These are phyloP conservation scores for Disparrhopalites patrizii DNA, from an alignment of 2,888 invertebrate genomes.

Conservation along the genomic window DNA sequence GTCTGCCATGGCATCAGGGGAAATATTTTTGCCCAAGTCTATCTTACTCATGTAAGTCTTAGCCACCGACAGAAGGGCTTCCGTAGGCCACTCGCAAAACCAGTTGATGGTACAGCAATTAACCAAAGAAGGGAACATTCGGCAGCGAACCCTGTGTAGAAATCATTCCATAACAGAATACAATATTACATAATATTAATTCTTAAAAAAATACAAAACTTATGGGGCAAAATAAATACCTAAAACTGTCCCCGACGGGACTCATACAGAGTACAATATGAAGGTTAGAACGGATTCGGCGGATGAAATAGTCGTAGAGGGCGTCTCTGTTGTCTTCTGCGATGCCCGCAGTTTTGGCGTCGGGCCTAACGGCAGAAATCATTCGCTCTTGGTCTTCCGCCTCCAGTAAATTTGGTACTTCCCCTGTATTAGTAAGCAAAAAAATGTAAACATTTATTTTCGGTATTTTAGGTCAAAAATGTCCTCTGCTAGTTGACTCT, in stretches of 20 bases:
- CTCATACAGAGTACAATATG: constrained; percentile 88
- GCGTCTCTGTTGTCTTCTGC: constrained; percentile 64
- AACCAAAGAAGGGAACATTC: constrained; percentile 88
- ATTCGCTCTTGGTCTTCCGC: constrained; percentile 80
- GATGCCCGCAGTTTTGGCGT: constrained; percentile 65
- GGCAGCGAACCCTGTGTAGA: constrained; percentile 66
- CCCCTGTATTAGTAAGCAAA: constrained; percentile 57
- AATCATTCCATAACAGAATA: no score
- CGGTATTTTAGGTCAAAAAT: background rate
- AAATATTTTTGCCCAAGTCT: constrained; percentile 55
- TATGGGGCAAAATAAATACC: constrained; percentile 53
- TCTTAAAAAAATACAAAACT: background rate
- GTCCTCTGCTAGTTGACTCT: background rate
- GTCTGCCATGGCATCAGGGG: constrained; percentile 58
- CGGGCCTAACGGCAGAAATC: constrained; percentile 68
- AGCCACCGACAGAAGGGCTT: constrained; percentile 80
- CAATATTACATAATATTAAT: no score
- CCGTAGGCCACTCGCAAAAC: constrained; percentile 88
- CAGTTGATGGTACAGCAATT: constrained; percentile 94
- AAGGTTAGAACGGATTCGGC: constrained; percentile 73
- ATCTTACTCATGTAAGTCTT: constrained; percentile 64
- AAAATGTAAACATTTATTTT: background rate
- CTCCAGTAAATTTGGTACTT: constrained; percentile 86
- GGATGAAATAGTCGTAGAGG: constrained; percentile 80
- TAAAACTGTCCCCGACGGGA: constrained; percentile 82